These are phyloP conservation scores for Myotis planiceps DNA, from an alignment of 2,797 vertebrate genomes.

Conservation along the genomic window DNA sequence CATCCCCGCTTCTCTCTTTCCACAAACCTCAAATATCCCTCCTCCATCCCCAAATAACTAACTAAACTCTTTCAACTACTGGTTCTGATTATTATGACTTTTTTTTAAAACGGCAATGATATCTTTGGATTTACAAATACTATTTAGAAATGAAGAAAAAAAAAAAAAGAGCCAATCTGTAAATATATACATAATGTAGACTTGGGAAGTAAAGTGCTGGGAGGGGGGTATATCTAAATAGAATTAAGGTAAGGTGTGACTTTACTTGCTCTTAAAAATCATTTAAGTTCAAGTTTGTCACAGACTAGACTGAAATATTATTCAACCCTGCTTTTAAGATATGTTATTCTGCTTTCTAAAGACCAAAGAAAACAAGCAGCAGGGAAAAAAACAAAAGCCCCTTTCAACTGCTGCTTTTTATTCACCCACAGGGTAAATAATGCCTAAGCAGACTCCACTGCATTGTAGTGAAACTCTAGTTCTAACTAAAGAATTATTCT, in stretches of 20 bases:
- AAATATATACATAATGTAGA: conserved; percentile 15
- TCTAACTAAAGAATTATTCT: conserved; percentile 30
- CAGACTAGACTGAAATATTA: not conserved
- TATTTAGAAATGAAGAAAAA: conserved; percentile 44
- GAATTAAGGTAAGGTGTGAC: not conserved
- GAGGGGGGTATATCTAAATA: not conserved
- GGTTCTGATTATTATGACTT: conserved; percentile 18
- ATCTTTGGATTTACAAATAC: conserved; percentile 35
- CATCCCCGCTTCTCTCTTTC: not conserved
- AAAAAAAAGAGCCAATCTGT: not conserved
- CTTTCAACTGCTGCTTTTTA: conserved; percentile 41
- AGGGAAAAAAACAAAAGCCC: conserved; percentile 8
- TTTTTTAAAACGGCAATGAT: not conserved
- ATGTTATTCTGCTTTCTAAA: conserved; percentile 39
- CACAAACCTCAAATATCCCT: conserved; percentile 10
- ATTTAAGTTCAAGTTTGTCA: conserved; percentile 29
- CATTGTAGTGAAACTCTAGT: not conserved
- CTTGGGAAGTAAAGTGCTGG: not conserved
- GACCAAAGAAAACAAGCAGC: conserved; percentile 40
- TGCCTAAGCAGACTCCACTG: not conserved
- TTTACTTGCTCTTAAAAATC: conserved; percentile 20
- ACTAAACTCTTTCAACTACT: conserved; percentile 33
- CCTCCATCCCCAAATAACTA: not conserved
- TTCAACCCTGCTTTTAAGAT: conserved; percentile 41
- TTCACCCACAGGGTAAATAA: conserved; percentile 3